Percentiles rank a stretch among this genome's conserved stretches.
These are phyloP conservation scores for Copidosoma floridanum DNA, from an alignment of 1,140 invertebrate species.

Conservation along the genomic window DNA sequence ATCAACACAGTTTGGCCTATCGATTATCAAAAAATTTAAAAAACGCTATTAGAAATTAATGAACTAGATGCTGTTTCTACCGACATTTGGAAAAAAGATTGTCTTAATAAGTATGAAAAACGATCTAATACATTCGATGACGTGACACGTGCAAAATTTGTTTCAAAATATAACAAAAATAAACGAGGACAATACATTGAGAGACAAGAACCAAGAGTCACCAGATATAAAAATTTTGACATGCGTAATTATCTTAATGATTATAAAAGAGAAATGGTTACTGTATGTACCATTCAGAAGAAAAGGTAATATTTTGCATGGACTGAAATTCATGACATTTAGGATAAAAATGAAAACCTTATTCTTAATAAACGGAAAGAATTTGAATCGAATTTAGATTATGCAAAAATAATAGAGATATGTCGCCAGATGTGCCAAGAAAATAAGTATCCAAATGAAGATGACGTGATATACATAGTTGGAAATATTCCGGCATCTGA, in stretches of 20 bases:
- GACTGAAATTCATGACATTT: constrained; percentile 37
- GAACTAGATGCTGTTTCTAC: constrained; percentile 28
- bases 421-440: constrained; percentile 10
- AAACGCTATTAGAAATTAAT: constrained; percentile 31
- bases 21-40: constrained; percentile 39
- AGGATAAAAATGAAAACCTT: constrained; percentile 16
- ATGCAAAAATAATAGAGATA: constrained; percentile 11
- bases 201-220: constrained; percentile 33
- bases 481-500: not conserved
- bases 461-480: not conserved
- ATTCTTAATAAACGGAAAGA: constrained; percentile 9
- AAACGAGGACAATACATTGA: constrained; percentile 30
- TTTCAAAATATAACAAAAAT: constrained; percentile 31
- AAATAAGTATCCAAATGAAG: not conserved
- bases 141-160: constrained; percentile 37
- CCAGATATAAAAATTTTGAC: constrained; percentile 45
- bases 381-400: constrained; percentile 14
- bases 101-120: constrained; percentile 39
- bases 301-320: constrained; percentile 39
- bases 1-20: constrained; percentile 47
- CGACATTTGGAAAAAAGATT: constrained; percentile 39
- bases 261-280: constrained; percentile 40
- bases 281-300: constrained; percentile 40
- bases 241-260: constrained; percentile 30
- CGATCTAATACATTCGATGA: constrained; percentile 43